A percentile compares a stretch with the other conserved stretches of the same genome.
These are phyloP conservation scores for Paradisaea rubra DNA, from an alignment of 2,113 vertebrate genomes.

Conservation along the genomic window DNA sequence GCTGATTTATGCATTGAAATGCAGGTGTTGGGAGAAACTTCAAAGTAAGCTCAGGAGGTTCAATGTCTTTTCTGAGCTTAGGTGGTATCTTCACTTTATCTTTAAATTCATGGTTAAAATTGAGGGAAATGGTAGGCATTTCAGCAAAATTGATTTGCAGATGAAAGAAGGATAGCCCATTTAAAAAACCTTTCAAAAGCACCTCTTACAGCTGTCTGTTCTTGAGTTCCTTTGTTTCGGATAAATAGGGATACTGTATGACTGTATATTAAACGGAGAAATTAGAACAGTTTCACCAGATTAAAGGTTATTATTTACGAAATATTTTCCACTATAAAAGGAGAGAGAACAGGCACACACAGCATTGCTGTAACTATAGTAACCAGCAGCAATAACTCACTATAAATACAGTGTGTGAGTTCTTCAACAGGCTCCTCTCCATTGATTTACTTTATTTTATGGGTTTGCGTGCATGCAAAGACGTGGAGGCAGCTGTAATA, in stretches of 20 bases:
- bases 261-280: constrained; percentile 1
- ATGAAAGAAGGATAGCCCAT: background rate
- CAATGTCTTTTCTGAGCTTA: background rate
- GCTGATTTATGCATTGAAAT: background rate
- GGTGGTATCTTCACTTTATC: background rate
- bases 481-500: background rate
- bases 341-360: constrained; percentile 3
- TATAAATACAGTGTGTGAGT: constrained; percentile 14
- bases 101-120: background rate
- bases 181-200: background rate
- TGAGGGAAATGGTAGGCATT: background rate
- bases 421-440: constrained; percentile 3
- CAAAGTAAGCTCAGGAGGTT: background rate
- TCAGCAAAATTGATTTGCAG: constrained; percentile 1
- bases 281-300: constrained; percentile 20
- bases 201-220: background rate
- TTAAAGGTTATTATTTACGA: constrained; percentile 34
- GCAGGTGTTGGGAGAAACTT: background rate
- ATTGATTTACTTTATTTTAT: constrained; percentile 17
- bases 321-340: constrained; percentile 33
- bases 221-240: background rate
- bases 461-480: background rate
- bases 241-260: background rate
- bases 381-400: constrained; percentile 51
- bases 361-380: constrained; percentile 57